Evolutionary conservation across 2,888 invertebrate genomes (phyloP).

Genomic region (Anthophora plumipes): DNA sequence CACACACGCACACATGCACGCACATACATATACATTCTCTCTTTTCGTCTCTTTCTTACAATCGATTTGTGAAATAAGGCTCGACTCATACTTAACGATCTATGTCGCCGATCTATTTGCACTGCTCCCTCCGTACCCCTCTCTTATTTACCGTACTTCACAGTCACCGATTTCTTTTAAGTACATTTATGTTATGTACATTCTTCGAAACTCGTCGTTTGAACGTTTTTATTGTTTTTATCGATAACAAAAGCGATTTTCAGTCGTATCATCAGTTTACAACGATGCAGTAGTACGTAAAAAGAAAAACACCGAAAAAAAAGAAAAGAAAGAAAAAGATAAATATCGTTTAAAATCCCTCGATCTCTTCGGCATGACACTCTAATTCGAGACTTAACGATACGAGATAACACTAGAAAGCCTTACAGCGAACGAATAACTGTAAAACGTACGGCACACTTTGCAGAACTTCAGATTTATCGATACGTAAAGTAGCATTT

Average conservation of each 20-base stretch:
- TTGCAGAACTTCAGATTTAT: not conserved
- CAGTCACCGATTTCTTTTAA: constrained; percentile 24
- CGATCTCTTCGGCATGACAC: not conserved
- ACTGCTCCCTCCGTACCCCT: not conserved
- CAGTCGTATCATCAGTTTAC: not conserved
- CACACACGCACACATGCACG: not conserved
- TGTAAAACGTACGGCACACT: not conserved
- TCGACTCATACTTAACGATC: constrained; percentile 16
- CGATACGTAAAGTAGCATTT: constrained; percentile 9
- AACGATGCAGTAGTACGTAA: not conserved
- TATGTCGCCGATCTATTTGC: constrained; percentile 15
- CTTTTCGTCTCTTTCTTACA: constrained; percentile 4
- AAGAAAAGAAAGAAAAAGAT: no score
- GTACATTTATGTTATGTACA: constrained; percentile 27
- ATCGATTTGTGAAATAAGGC: constrained; percentile 18
- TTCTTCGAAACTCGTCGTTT: not conserved
- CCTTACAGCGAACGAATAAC: not conserved
- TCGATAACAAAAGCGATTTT: not conserved
- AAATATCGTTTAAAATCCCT: not conserved
- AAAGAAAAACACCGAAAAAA: not conserved
- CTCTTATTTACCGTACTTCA: not conserved
- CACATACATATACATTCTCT: not conserved
- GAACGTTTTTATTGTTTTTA: not conserved
- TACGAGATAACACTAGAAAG: constrained; percentile 11
- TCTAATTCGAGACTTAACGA: not conserved